Evolutionary conservation across 92 coral and sea anemone genomes (phyloP).

Genomic region (Plumapathes pennacea): DNA sequence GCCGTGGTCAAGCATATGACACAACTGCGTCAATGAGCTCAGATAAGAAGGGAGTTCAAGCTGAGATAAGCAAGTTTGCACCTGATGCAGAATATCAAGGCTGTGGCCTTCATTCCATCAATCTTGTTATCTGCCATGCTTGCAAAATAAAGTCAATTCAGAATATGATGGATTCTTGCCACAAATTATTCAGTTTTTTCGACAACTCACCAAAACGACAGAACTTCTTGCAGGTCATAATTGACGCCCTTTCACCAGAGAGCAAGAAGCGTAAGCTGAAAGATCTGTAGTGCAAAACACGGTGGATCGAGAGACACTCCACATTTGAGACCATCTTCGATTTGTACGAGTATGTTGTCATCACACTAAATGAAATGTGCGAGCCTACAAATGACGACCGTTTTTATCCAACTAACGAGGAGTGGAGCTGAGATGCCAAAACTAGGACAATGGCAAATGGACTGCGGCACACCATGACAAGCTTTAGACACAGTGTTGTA

Average conservation of each 20-base stretch:
- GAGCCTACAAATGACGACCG: slow-evolving; percentile 35
- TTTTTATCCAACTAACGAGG: slow-evolving; percentile 40
- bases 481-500: no score
- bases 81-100: slow-evolving; percentile 63
- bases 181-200: slow-evolving; percentile 42
- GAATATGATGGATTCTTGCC: slow-evolving; percentile 57
- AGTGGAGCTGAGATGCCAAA: slow-evolving; percentile 67
- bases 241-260: slow-evolving; percentile 49
- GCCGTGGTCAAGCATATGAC: slow-evolving; percentile 57
- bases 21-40: slow-evolving; percentile 65
- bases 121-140: slow-evolving; percentile 56
- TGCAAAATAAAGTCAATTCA: slow-evolving; percentile 41
- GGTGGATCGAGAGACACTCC: slow-evolving; percentile 56
- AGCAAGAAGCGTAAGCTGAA: slow-evolving; percentile 40
- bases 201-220: slow-evolving; percentile 55
- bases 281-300: slow-evolving; percentile 42
- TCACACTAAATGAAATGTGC: slow-evolving; percentile 43
- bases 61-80: slow-evolving; percentile 44
- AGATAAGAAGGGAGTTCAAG: slow-evolving; percentile 63
- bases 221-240: slow-evolving; percentile 36
- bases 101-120: slow-evolving; percentile 50
- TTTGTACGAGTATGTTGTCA: slow-evolving; percentile 42
- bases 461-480: slow-evolving; percentile 62
- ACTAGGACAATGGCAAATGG: slow-evolving; percentile 74
- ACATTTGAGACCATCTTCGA: slow-evolving; percentile 41